Evolutionary conservation across 2,888 invertebrate genomes (phyloP), one percentile per base, ranked within the genome.

Genomic region (Thyatira batis): DNA sequence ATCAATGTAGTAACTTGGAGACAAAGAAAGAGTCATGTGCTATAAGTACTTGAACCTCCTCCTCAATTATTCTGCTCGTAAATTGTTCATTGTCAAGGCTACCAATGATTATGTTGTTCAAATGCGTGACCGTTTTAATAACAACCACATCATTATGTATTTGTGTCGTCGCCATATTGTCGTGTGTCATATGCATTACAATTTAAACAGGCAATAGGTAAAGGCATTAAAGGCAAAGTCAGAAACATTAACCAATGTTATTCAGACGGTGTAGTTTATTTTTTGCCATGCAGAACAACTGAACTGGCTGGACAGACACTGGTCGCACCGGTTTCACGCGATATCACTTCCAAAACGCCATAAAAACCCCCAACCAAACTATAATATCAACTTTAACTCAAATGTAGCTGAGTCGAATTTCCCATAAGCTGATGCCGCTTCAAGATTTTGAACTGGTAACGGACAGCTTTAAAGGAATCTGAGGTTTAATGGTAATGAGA

Each of bases 221-320:
- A 21, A 52, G 46, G 46, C 43, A 50, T 59, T 67, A 66, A 69
- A 66, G 69, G 66, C 68, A 65, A 60, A 64, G 54, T 53, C 62
- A 65, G 59, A 61, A 68, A 67, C 63, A 65, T 71, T 68, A 60
- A 60, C 73, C 67, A 69, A 65, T 64, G 64, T 72, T 76, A 65
- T 76, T 78, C 67, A 70, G 73, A 76, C 65, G 71, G 74, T 73
- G 67, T 73, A 71, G 74, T 80, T n/a, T 82, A 78, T 83, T 85
- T 84, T 85, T 87, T 82, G 82, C 85, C 80, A 81, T 76, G 71
- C 80, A 73, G 80, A 82, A 78, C 80, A 76, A 76, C 79, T 64
- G 71, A 72, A 71, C 74, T 61, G 67, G 72, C 79, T 73, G 77
- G 76, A 67, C 82, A 80, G 85, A 81, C 82, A 85, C 84, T 77